Percentiles rank a stretch among this genome's conserved stretches.
These are phyloP conservation scores for Temnothorax curvispinosus DNA, from an alignment of 1,140 invertebrate species.

Conservation along the genomic window DNA sequence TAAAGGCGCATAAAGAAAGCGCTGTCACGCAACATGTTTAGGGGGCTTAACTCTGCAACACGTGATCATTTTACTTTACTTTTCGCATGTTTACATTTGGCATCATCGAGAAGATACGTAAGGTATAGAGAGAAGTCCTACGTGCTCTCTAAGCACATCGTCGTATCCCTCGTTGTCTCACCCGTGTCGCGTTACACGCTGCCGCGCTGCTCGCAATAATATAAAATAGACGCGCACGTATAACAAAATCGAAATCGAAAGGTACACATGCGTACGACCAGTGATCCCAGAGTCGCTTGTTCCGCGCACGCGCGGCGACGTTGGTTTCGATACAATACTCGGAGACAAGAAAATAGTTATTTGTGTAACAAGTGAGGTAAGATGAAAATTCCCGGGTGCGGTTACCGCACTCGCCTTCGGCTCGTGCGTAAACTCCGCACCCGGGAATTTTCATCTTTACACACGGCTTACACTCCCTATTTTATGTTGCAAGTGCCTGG, in stretches of 20 bases:
- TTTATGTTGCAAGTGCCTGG: no score
- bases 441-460: no score
- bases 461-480: no score
- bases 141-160: not conserved
- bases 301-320: not conserved
- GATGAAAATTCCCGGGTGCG: no score
- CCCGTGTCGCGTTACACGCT: not conserved
- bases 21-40: not conserved
- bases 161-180: no score
- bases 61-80: not conserved
- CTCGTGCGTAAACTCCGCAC: no score
- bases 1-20: not conserved
- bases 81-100: not conserved
- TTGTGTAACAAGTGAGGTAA: no score
- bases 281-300: not conserved
- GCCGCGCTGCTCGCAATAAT: not conserved
- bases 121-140: not conserved
- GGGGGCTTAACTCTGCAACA: not conserved
- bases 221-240: not conserved
- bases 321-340: not conserved
- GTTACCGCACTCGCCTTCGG: no score
- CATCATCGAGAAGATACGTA: no score
- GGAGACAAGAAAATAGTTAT: no score
- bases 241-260: slow-evolving; percentile 18
- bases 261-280: not conserved